These are phyloP conservation scores for Proterorhinus semilunaris DNA, from an alignment of 2,113 vertebrate genomes.

Conservation along the genomic window DNA sequence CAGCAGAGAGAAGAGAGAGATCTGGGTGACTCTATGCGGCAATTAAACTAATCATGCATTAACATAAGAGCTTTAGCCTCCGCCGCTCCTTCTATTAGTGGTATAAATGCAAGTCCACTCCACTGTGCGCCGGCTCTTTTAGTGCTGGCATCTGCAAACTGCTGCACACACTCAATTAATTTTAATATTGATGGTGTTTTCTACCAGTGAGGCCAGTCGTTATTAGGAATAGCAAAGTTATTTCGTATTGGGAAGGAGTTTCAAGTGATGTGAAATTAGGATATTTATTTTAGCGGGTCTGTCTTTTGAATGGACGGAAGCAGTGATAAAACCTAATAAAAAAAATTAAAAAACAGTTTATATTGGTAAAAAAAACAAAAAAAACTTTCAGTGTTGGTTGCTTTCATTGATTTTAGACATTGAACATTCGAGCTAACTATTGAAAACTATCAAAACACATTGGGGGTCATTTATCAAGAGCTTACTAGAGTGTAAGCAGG, in stretches of 20 bases:
- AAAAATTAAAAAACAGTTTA: no score
- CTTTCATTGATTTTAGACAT: no score
- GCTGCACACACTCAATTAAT: conserved; percentile 1
- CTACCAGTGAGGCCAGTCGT: not conserved
- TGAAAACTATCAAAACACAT: no score
- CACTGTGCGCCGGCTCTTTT: not conserved
- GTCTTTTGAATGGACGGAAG: no score
- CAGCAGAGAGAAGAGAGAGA: not conserved
- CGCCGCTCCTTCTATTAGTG: conserved; percentile 7
- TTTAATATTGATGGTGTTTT: not conserved
- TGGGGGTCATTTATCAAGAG: no score
- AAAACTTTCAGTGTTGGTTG: no score
- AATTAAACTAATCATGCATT: conserved; percentile 12
- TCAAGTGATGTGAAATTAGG: no score
- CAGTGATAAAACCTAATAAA: no score
- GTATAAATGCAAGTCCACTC: conserved; percentile 8
- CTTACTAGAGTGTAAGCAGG: no score
- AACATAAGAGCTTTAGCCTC: not conserved
- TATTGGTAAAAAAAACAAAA: no score
- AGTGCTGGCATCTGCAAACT: not conserved
- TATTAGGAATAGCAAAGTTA: not conserved
- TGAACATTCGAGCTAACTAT: no score
- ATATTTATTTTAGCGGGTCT: no score
- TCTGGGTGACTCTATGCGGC: not conserved
- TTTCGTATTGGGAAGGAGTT: not conserved